Base-by-base conservation (phyloP, 2,888 invertebrate species). In the Ormyrus thymus region DNA sequence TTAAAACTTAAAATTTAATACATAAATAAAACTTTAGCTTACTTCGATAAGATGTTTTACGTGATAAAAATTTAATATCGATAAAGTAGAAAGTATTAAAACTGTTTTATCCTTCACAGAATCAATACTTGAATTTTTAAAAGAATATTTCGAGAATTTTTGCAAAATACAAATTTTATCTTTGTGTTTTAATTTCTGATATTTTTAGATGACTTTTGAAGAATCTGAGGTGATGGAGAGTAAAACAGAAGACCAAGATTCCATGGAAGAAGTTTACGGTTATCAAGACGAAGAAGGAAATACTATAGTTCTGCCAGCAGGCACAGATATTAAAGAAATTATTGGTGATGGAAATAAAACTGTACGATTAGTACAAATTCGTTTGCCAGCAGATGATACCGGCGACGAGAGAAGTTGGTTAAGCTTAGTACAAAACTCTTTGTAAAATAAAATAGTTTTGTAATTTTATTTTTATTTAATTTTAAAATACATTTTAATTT, bases 351-450 rank as follows among this genome's bases (percentile, higher is more conserved):
- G 81, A 1, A 88, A 88, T 80, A 87, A 86, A 70, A 84, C 86
- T 5, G 86, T 90, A 55, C 84, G 87, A 81, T 83, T 90, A 64
- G 89, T 90, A 13, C 87, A 90, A 81, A 89, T 90, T 71, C 84
- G 88, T 81, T 84, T 90, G 81, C 89, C 89, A 7, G 71, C 87
- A 0, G 84, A 86, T 6, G 69, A 83, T 7, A 82, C 82, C 5
- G 84, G 81, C 1, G 88, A 88, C 56, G 85, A 86, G 0, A 85
- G 86, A 83, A 87, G 85, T 77, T 89, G 89, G 89, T 82, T 89
- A 61, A 88, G 86, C 62, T 84, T 90, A 82, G 88, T 89, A 82
- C 88, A 88, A 85, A 64, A 76, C 50, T 64, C 72, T 29, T 62
- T 64, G 50, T 71, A 61, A 71, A 61, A 56, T 59, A 51, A 71